Conservation (phyloP, 92 coral and sea anemone genomes). For the Epizoanthus stellaris region DNA sequence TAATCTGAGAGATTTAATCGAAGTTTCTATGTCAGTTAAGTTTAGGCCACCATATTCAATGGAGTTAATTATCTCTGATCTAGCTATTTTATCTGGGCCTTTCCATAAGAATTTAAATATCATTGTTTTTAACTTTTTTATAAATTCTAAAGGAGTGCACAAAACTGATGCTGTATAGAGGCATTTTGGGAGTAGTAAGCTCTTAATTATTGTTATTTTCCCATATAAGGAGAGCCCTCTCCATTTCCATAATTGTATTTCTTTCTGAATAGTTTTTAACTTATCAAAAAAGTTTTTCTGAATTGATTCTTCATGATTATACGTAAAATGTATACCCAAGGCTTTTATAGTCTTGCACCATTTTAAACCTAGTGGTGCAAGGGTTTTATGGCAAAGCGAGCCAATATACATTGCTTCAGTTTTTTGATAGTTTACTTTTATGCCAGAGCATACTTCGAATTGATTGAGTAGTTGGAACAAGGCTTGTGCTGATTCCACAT, state of each 20-base stretch:
- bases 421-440: constrained; percentile 13
- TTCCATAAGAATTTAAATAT: constrained; percentile 38
- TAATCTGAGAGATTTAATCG: constrained; percentile 31
- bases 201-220: constrained; percentile 33
- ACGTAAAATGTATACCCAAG: constrained; percentile 15
- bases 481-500: background rate
- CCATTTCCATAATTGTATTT: constrained; percentile 32
- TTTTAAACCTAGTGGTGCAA: background rate
- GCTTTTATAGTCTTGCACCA: background rate
- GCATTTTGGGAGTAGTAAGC: constrained; percentile 27
- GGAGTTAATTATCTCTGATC: constrained; percentile 8
- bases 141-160: background rate
- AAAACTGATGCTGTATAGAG: constrained; percentile 32
- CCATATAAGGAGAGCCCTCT: constrained; percentile 31
- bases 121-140: background rate
- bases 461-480: background rate
- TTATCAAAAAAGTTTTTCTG: constrained; percentile 30
- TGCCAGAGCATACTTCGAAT: constrained; percentile 9
- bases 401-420: constrained; percentile 33
- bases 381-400: background rate
- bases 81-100: constrained; percentile 15
- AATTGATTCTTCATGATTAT: background rate
- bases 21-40: constrained; percentile 30
- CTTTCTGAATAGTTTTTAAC: constrained; percentile 23
- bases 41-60: constrained; percentile 34